Evolutionary conservation across 2,888 invertebrate genomes (phyloP).

Genomic region (Acholoe squamosa): DNA sequence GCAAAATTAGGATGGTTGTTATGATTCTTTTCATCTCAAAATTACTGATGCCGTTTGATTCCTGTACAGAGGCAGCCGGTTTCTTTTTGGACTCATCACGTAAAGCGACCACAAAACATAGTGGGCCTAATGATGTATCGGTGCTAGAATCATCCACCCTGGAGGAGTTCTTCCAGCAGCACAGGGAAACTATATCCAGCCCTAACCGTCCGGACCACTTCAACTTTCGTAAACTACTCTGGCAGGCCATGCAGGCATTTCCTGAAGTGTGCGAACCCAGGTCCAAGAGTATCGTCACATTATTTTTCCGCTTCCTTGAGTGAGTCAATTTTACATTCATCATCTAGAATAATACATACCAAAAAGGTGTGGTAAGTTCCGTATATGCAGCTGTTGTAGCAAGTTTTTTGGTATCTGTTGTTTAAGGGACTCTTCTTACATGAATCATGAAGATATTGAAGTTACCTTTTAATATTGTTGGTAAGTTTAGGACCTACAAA

Average conservation of each 20-base stretch:
- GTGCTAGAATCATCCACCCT: background rate
- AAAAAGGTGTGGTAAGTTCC: background rate
- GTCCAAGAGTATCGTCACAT: constrained; percentile 90
- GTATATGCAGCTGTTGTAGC: background rate
- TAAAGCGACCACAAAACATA: background rate
- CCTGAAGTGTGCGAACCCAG: constrained; percentile 90
- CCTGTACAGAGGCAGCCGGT: background rate
- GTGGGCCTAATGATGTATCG: background rate
- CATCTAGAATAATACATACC: background rate
- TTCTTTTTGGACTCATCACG: background rate
- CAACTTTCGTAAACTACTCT: constrained; percentile 91
- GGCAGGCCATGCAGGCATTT: constrained; percentile 90
- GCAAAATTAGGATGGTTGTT: too few relatives aligned
- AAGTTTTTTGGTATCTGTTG: too few relatives aligned
- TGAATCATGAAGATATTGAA: too few relatives aligned
- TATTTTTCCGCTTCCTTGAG: constrained; percentile 92
- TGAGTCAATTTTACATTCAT: constrained; percentile 82
- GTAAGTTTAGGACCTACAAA: too few relatives aligned
- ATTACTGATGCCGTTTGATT: too few relatives aligned
- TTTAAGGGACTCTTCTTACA: too few relatives aligned
- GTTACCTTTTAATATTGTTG: too few relatives aligned
- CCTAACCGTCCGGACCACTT: constrained; percentile 86
- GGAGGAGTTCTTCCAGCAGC: background rate
- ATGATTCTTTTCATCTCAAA: too few relatives aligned
- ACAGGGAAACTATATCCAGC: background rate